Evolutionary conservation across 2,797 vertebrate species (phyloP).

Genomic region (Cuniculus paca): DNA sequence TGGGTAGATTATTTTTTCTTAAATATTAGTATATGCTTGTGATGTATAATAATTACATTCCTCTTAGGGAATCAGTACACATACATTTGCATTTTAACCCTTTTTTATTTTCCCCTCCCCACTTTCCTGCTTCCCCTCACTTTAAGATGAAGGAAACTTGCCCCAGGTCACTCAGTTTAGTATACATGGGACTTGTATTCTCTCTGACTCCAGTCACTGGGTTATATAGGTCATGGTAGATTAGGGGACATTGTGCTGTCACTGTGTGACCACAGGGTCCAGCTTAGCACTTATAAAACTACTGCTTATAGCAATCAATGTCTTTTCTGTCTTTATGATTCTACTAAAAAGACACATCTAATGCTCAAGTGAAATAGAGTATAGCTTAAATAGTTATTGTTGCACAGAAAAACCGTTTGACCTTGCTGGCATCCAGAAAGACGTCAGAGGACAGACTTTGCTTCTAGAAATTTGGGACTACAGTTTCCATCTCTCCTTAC

Average conservation of each 20-base stretch:
- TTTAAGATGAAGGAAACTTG: background rate
- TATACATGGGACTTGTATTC: background rate
- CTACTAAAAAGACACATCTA: background rate
- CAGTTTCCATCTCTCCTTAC: background rate
- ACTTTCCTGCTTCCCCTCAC: background rate
- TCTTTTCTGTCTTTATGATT: background rate
- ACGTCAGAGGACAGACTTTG: background rate
- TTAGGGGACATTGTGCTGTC: background rate
- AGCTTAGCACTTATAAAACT: background rate
- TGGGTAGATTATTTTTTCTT: background rate
- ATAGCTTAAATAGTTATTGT: background rate
- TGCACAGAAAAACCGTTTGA: background rate
- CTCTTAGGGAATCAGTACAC: background rate
- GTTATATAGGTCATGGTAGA: background rate
- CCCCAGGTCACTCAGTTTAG: background rate
- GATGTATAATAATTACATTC: background rate
- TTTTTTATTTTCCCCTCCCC: background rate
- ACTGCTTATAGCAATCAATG: background rate
- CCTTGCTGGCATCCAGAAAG: background rate
- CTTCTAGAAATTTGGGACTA: background rate
- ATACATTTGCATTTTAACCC: background rate
- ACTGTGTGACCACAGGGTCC: background rate
- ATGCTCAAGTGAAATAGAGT: background rate
- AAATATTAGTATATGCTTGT: background rate
- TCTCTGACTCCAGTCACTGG: background rate